Evolutionary conservation across 1,140 invertebrate species (phyloP), one percentile per base, ranked within the genome.

Genomic region (Carposina sasakii): DNA sequence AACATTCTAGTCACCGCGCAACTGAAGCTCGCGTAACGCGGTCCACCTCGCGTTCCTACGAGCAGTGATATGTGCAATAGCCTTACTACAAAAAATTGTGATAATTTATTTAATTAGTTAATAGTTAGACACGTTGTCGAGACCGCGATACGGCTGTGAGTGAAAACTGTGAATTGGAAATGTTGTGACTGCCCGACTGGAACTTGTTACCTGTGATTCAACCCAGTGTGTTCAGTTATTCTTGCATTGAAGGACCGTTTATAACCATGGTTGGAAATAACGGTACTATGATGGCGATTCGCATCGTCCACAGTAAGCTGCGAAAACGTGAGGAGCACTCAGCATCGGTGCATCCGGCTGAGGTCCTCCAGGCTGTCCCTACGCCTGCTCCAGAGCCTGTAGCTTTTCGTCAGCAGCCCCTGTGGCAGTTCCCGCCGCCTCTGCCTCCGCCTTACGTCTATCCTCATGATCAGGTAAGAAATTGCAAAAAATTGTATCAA

Each of bases 281-380:
- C 86, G 91, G 91, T 74, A 93, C 91, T 73, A 90, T 94, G 89
- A 91, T 93, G 82, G 92, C 92, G 67, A 92, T 94, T 71, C 92
- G 92, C 85, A 91, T 94, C 90, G 92, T 94, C 85, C 91, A 92
- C 89, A 94, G 92, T 85, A 94, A 94, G 86, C 88, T 94, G 83
- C 89, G 92, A 65, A 94, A 94, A 85, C 87, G 92, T 50, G 92
- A 94, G 84, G 92, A 94, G 65, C 89, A 91, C 73, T 87, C 88
- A 52, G 87, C 89, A 62, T 86, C 87, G 48, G 88, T 89, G 43
- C 89, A 90, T 60, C 88, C 89, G n/a, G 87, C 90, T 41, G 89
- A 90, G 63, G 87, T 89, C 34, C 87, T 91, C 42, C 88, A 91
- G 69, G 87, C 89, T 17, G 83, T 87, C 21, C 66, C 76, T 47